A percentile compares a stretch with the other conserved stretches of the same genome.
Evolutionary conservation across 1,140 invertebrate species (phyloP).

Genomic region (Phymastichus coffea): DNA sequence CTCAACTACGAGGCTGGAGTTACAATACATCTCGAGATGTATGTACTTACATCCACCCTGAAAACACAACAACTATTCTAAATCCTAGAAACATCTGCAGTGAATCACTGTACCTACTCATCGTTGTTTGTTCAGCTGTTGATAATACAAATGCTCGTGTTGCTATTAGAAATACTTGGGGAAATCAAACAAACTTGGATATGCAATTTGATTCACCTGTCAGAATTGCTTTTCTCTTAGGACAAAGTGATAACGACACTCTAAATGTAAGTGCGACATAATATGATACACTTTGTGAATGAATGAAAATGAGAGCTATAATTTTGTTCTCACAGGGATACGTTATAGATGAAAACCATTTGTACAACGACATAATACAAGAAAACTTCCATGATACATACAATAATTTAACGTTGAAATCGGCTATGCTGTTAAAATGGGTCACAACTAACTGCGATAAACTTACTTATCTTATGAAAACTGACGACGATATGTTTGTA

Average conservation of each 20-base stretch:
- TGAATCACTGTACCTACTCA: conserved; percentile 62
- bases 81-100: conserved; percentile 63
- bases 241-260: conserved; percentile 58
- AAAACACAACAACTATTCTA: conserved; percentile 68
- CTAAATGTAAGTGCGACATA: conserved; percentile 59
- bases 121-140: conserved; percentile 74
- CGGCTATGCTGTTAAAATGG: conserved; percentile 83
- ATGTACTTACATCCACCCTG: conserved; percentile 67
- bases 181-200: conserved; percentile 62
- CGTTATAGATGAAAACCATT: conserved; percentile 62
- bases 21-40: conserved; percentile 71
- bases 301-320: background rate
- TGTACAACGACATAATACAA: conserved; percentile 84
- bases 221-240: conserved; percentile 60
- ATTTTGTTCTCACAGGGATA: conserved; percentile 51
- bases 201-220: conserved; percentile 48
- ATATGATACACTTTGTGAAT: background rate
- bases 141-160: conserved; percentile 64
- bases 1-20: conserved; percentile 68
- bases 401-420: conserved; percentile 90
- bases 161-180: conserved; percentile 83
- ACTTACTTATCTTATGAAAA: conserved; percentile 75
- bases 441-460: conserved; percentile 65
- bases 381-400: conserved; percentile 88
- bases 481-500: conserved; percentile 83